Evolutionary conservation across 2,797 vertebrate species (phyloP).

Genomic region (Danio jaintianensis): DNA sequence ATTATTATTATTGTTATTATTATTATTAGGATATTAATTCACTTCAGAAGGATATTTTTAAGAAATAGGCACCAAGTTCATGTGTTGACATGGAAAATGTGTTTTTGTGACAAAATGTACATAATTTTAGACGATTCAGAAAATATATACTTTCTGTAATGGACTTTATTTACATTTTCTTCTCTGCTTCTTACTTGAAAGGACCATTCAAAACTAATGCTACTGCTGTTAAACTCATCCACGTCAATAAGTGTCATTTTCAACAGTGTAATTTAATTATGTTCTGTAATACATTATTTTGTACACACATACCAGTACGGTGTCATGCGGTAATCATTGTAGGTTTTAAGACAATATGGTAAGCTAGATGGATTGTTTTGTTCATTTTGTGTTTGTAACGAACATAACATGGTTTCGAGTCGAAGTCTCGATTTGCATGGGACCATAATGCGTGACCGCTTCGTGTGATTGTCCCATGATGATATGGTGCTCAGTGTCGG

Average conservation of each 20-base stretch:
- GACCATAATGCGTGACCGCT: conserved; percentile 40
- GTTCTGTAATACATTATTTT: conserved; percentile 78
- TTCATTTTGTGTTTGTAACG: conserved; percentile 26
- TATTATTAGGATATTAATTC: conserved; percentile 39
- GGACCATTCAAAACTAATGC: conserved; percentile 67
- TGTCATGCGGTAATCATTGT: conserved; percentile 81
- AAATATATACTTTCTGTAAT: conserved; percentile 63
- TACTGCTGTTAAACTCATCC: conserved; percentile 69
- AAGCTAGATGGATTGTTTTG: conserved; percentile 75
- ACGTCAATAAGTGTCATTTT: conserved; percentile 65
- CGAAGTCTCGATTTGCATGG: conserved; percentile 48
- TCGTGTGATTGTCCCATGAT: conserved; percentile 52
- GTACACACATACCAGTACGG: conserved; percentile 80
- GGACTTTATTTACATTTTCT: conserved; percentile 46
- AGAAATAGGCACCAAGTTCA: conserved; percentile 58
- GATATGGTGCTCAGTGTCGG: conserved; percentile 59
- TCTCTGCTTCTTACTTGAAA: conserved; percentile 77
- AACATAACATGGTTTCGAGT: conserved; percentile 45
- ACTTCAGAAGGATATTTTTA: conserved; percentile 48
- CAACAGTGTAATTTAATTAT: conserved; percentile 76
- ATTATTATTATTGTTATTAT: conserved; percentile 19
- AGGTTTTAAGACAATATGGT: conserved; percentile 68
- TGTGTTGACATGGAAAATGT: conserved; percentile 63
- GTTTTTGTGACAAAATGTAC: conserved; percentile 80
- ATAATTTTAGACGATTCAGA: conserved; percentile 74